Evolutionary conservation across 2,797 vertebrate species (phyloP).

Genomic region (Gastrophryne carolinensis): DNA sequence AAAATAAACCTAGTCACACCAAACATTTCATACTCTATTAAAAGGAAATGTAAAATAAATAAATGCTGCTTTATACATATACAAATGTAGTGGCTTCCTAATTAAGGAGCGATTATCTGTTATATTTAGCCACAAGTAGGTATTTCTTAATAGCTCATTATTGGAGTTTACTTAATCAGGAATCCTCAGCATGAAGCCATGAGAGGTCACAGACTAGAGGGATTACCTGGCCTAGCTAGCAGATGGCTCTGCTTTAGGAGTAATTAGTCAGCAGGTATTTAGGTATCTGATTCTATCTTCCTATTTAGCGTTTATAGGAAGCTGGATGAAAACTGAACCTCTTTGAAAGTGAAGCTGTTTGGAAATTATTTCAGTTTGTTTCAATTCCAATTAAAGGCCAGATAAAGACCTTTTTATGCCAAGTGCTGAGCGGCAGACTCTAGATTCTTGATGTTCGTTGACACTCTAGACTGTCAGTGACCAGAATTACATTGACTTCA

Average conservation of each 20-base stretch:
- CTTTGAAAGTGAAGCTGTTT: slow-evolving; percentile 67
- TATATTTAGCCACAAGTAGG: slow-evolving; percentile 53
- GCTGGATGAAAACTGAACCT: slow-evolving; percentile 66
- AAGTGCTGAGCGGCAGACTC: slow-evolving; percentile 56
- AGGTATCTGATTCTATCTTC: slow-evolving; percentile 66
- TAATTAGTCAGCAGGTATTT: slow-evolving; percentile 71
- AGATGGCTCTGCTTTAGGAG: slow-evolving; percentile 68
- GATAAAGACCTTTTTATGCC: slow-evolving; percentile 64
- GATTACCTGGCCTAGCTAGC: slow-evolving; percentile 65
- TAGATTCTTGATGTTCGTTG: slow-evolving; percentile 60
- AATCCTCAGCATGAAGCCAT: slow-evolving; percentile 57
- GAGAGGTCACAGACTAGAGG: slow-evolving; percentile 66
- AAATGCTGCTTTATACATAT: neutral
- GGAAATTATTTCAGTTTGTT: slow-evolving; percentile 69
- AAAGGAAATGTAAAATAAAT: neutral
- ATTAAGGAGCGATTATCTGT: slow-evolving; percentile 56
- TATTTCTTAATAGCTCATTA: slow-evolving; percentile 58
- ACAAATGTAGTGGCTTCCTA: neutral
- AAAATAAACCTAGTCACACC: no score
- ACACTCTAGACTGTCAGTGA: slow-evolving; percentile 60
- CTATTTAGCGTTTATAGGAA: slow-evolving; percentile 70
- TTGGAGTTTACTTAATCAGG: slow-evolving; percentile 62
- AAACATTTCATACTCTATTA: neutral
- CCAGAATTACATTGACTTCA: slow-evolving; percentile 62
- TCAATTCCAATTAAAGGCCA: slow-evolving; percentile 71